These are phyloP conservation scores for Delphinus delphis DNA, from an alignment of 2,113 vertebrate genomes.

Conservation along the genomic window DNA sequence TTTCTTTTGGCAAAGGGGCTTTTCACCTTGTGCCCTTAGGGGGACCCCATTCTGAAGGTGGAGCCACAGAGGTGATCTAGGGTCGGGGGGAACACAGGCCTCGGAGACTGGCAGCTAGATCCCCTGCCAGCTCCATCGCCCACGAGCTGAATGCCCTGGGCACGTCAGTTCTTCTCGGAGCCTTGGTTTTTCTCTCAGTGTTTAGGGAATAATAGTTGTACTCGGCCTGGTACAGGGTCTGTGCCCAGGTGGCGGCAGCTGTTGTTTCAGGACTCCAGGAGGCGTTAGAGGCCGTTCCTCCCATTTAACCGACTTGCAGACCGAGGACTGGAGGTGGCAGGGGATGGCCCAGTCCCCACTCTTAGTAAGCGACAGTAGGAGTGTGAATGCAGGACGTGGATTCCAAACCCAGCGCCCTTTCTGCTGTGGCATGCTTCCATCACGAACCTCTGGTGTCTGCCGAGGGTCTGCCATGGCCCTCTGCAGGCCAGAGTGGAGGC, in stretches of 20 bases:
- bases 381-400: background rate
- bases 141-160: background rate
- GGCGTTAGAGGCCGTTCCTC: background rate
- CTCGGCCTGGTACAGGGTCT: background rate
- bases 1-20: background rate
- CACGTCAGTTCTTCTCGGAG: too few species aligned
- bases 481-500: background rate
- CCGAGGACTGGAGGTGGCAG: background rate
- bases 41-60: background rate
- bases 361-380: background rate
- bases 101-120: too few species aligned
- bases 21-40: background rate
- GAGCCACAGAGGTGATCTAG: background rate
- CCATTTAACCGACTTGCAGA: background rate
- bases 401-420: background rate
- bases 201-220: background rate
- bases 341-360: background rate
- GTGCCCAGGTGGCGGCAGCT: background rate
- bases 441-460: fast-evolving
- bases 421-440: background rate
- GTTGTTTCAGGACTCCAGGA: background rate
- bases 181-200: background rate
- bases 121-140: background rate
- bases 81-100: fast-evolving
- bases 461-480: background rate